Percentiles rank a stretch among this genome's conserved stretches.
These are phyloP conservation scores for Aurelia aurita DNA, from an alignment of 30 jellyfish, hydroid and myxozoan species.

Conservation along the genomic window DNA sequence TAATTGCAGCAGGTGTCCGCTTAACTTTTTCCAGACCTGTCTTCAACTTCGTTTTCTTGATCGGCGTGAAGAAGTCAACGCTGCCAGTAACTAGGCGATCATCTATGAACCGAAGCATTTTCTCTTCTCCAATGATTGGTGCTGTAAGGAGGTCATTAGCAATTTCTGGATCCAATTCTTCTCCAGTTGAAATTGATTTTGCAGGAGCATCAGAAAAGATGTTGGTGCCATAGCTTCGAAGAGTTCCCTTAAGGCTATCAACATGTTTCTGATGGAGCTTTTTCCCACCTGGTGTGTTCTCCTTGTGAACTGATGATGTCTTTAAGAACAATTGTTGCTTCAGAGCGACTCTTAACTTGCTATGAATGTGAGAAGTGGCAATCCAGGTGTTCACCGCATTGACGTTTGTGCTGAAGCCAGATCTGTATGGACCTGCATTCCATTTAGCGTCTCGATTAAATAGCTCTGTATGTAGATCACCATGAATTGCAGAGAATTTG, in stretches of 20 bases:
- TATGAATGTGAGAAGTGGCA: constrained; percentile 22
- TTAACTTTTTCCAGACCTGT: constrained; percentile 43
- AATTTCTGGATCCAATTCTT: constrained; percentile 40
- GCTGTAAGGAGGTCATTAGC: constrained; percentile 27
- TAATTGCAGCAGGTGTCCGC: constrained; percentile 35
- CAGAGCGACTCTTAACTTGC: constrained; percentile 38
- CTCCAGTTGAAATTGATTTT: constrained; percentile 39
- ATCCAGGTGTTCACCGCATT: constrained; percentile 22
- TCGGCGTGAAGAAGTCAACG: constrained; percentile 49
- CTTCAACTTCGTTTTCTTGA: constrained; percentile 43
- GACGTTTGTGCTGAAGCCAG: constrained; percentile 29
- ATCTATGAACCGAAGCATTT: constrained; percentile 24
- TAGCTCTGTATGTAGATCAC: constrained; percentile 38
- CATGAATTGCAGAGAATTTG: constrained; percentile 36
- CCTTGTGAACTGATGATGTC: constrained; percentile 56
- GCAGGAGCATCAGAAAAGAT: constrained; percentile 37
- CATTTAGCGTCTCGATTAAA: constrained; percentile 27
- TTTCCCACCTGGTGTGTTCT: constrained; percentile 30
- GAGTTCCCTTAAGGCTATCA: constrained; percentile 31
- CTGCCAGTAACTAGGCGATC: constrained; percentile 41
- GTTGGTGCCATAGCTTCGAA: constrained; percentile 47
- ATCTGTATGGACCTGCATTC: constrained; percentile 34
- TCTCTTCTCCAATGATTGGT: constrained; percentile 41
- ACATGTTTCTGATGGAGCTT: constrained; percentile 42
- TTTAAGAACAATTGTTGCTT: constrained; percentile 39